These are phyloP conservation scores for Mythimna albipuncta DNA, from an alignment of 2,888 invertebrate species.

Conservation along the genomic window DNA sequence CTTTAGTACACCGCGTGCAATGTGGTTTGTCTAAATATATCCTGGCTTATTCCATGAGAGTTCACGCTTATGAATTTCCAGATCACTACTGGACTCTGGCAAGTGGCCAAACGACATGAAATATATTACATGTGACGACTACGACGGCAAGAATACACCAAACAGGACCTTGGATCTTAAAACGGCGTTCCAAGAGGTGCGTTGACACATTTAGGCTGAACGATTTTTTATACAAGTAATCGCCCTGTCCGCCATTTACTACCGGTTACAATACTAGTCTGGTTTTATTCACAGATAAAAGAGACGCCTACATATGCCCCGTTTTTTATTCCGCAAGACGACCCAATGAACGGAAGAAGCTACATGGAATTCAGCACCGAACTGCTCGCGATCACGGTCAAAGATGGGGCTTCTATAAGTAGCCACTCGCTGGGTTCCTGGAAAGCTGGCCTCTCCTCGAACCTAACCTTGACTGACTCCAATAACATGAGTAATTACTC, in stretches of 20 bases:
- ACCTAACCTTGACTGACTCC: constrained; percentile 92
- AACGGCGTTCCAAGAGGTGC: constrained; percentile 92
- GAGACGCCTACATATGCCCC: constrained; percentile 94
- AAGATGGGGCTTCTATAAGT: constrained; percentile 93
- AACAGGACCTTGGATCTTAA: constrained; percentile 93
- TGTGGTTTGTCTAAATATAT: constrained; percentile 83
- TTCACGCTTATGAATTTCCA: constrained; percentile 87
- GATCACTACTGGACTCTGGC: constrained; percentile 93
- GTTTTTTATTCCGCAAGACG: constrained; percentile 91
- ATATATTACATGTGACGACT: constrained; percentile 95
- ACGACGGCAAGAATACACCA: constrained; percentile 94
- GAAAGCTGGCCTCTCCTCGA: constrained; percentile 94
- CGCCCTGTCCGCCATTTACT: constrained; percentile 25
- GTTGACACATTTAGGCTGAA: constrained; percentile 67
- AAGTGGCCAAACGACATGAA: constrained; percentile 94
- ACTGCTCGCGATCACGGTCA: constrained; percentile 93
- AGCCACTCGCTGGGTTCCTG: constrained; percentile 94
- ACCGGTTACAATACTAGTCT: constrained; percentile 22
- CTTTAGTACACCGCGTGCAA: constrained; percentile 76
- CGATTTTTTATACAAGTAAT: constrained; percentile 34
- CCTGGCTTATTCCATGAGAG: constrained; percentile 82
- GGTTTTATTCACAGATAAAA: constrained; percentile 82
- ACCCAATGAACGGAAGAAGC: constrained; percentile 93
- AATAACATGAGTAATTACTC: constrained; percentile 93
- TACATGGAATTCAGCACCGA: constrained; percentile 94